Evolutionary conservation across 2,888 invertebrate genomes (phyloP).

Genomic region (Monopis laevigella): DNA sequence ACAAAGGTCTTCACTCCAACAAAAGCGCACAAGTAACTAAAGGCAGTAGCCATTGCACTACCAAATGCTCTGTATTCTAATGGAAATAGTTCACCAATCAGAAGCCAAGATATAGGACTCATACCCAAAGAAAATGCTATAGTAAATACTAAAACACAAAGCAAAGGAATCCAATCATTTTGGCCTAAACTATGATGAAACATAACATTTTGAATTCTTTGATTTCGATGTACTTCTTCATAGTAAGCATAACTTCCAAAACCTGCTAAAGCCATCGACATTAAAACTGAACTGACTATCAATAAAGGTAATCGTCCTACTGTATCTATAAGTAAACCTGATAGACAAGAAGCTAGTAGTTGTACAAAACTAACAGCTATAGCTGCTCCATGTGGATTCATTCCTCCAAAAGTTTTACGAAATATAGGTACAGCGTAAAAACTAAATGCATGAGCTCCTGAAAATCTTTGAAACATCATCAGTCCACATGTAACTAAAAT

Average conservation of each 20-base stretch:
- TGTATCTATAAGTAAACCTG: slow-evolving; percentile 85
- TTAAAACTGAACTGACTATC: slow-evolving; percentile 83
- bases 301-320: slow-evolving; percentile 85
- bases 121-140: slow-evolving; percentile 88
- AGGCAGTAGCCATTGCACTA: slow-evolving; percentile 85
- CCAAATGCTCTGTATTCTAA: slow-evolving; percentile 86
- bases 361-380: slow-evolving; percentile 88
- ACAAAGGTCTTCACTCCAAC: slow-evolving; percentile 87
- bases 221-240: slow-evolving; percentile 72
- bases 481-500: slow-evolving; percentile 84
- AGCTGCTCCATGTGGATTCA: slow-evolving; percentile 85
- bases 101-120: slow-evolving; percentile 87
- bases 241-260: slow-evolving; percentile 88
- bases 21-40: slow-evolving; percentile 88
- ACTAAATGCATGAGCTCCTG: slow-evolving; percentile 85
- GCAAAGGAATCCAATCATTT: slow-evolving; percentile 83
- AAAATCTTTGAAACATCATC: slow-evolving; percentile 89
- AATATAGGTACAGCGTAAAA: slow-evolving; percentile 90
- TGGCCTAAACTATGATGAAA: slow-evolving; percentile 65
- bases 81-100: slow-evolving; percentile 86
- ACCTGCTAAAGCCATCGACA: slow-evolving; percentile 86
- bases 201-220: slow-evolving; percentile 58
- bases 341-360: slow-evolving; percentile 82
- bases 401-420: slow-evolving; percentile 81
- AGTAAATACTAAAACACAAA: slow-evolving; percentile 85